phyloP scores from a whole-genome alignment of 2,888 invertebrate species.

The Plagodis dolabraria region DNA sequence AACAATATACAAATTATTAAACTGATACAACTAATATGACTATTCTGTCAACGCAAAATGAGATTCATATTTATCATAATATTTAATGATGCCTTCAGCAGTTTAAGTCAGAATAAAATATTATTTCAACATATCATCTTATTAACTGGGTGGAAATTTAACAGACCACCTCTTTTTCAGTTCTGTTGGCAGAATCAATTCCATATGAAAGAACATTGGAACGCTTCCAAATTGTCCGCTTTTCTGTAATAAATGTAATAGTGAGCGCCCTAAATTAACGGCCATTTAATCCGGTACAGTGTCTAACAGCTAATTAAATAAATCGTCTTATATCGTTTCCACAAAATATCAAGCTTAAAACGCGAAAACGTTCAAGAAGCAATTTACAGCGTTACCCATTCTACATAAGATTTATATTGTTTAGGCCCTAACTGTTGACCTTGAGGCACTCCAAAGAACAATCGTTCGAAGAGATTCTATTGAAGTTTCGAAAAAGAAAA shows the following conservation, averaged over 20 bases:
- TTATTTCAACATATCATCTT: constrained; percentile 25
- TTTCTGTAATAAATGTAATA: constrained; percentile 61
- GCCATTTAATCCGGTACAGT: constrained; percentile 54
- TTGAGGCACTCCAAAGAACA: constrained; percentile 40
- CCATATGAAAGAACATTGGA: constrained; percentile 61
- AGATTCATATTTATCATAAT: constrained; percentile 9
- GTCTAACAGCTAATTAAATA: constrained; percentile 61
- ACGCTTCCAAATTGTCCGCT: constrained; percentile 63
- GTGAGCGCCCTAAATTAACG: constrained; percentile 40
- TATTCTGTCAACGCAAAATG: constrained; percentile 10
- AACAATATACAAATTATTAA: neutral
- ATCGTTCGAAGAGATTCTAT: constrained; percentile 38
- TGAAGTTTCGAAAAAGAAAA: constrained; percentile 40
- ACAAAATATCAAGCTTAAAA: constrained; percentile 21
- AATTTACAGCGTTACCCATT: constrained; percentile 16
- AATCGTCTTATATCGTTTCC: constrained; percentile 47
- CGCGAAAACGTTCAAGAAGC: constrained; percentile 14
- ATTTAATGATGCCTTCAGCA: constrained; percentile 4
- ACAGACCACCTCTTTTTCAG: constrained; percentile 41
- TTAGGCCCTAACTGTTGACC: constrained; percentile 39
- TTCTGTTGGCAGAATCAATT: constrained; percentile 40
- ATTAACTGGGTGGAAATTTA: constrained; percentile 37
- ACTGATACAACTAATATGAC: neutral
- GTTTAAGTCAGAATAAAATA: constrained; percentile 9
- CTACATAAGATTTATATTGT: constrained; percentile 27